phyloP scores from a whole-genome alignment of 2,888 invertebrate species.

The Ormyrus pomaceus region DNA sequence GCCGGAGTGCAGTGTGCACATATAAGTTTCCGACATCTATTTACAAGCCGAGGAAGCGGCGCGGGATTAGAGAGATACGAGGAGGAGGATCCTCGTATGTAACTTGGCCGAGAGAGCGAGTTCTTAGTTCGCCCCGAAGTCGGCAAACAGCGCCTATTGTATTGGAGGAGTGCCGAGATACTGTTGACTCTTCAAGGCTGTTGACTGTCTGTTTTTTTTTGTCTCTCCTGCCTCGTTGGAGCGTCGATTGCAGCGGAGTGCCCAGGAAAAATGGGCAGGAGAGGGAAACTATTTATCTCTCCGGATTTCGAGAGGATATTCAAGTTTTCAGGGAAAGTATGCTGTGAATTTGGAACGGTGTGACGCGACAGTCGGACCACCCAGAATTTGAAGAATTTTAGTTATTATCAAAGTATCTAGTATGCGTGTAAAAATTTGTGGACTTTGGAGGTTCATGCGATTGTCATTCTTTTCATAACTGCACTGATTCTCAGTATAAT shows the following conservation, averaged over 20 bases:
- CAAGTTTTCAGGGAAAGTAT: not conserved
- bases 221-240: too few relatives aligned
- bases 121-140: not conserved
- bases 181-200: not conserved
- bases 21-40: slow-evolving; percentile 67
- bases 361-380: not conserved
- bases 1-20: slow-evolving; percentile 30
- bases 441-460: slow-evolving; percentile 3
- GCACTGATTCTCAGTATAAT: not conserved
- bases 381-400: slow-evolving; percentile 36
- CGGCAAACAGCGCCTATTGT: slow-evolving; percentile 35
- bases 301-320: not conserved
- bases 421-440: slow-evolving; percentile 1
- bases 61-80: slow-evolving; percentile 1
- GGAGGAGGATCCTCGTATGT: not conserved
- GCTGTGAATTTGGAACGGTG: slow-evolving; percentile 11
- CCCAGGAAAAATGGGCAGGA: too few relatives aligned
- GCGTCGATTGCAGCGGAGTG: too few relatives aligned
- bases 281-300: not conserved
- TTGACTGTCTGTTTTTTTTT: slow-evolving; percentile 2
- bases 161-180: slow-evolving; percentile 34
- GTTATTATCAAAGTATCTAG: slow-evolving; percentile 13
- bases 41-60: slow-evolving; percentile 61
- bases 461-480: not conserved
- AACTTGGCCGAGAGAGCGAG: slow-evolving; percentile 32